These are phyloP conservation scores for Archegozetes longisetosus DNA, from an alignment of 1,140 invertebrate genomes.

Conservation along the genomic window DNA sequence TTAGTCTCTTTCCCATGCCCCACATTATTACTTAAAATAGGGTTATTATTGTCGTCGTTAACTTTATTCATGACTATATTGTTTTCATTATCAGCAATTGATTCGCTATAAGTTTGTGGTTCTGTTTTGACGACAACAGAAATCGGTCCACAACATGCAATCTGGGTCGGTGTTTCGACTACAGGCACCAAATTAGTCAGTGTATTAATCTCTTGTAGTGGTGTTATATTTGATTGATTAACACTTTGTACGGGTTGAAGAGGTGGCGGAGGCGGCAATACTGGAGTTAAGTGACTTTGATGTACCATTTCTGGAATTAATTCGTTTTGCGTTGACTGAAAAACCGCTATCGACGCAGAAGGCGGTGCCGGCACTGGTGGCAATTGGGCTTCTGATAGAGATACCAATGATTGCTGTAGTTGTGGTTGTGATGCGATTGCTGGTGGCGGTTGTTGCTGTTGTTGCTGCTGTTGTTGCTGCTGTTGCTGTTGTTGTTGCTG, in stretches of 20 bases:
- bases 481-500: not conserved
- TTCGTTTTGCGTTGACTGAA: not conserved
- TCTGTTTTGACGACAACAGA: not conserved
- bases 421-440: not conserved
- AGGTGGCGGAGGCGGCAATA: not conserved
- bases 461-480: slow-evolving; percentile 2
- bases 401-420: not conserved
- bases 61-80: not conserved
- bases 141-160: not conserved
- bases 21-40: not conserved
- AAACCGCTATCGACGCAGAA: not conserved
- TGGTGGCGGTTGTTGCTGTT: not conserved
- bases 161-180: not conserved
- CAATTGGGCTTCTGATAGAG: not conserved
- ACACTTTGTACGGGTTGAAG: not conserved
- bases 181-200: not conserved
- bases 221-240: not conserved
- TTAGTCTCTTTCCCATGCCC: not conserved
- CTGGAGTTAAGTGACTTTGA: not conserved
- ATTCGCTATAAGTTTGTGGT: not conserved
- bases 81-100: not conserved
- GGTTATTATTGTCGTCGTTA: not conserved
- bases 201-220: not conserved
- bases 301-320: not conserved
- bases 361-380: not conserved